phyloP scores from a whole-genome alignment of 1,140 invertebrate species.

The Hirudo medicinalis region DNA sequence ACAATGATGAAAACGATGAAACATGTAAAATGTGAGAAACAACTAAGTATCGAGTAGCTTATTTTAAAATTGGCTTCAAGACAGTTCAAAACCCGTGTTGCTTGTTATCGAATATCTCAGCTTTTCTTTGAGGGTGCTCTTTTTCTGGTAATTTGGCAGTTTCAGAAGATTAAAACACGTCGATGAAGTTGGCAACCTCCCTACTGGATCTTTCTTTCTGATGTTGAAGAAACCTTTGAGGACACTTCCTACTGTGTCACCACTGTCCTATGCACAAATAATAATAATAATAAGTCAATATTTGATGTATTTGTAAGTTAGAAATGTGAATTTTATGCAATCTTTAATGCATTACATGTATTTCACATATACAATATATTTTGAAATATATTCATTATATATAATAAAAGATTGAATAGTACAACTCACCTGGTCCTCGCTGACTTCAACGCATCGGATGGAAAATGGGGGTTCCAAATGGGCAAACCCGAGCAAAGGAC shows the following conservation, averaged over 20 bases:
- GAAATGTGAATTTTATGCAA: background rate
- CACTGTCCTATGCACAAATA: constrained; percentile 55
- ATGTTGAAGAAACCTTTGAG: constrained; percentile 96
- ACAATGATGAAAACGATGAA: too few relatives aligned
- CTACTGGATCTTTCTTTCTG: constrained; percentile 77
- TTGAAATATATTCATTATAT: too few relatives aligned
- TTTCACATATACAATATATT: too few relatives aligned
- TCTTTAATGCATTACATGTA: background rate
- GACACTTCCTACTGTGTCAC: constrained; percentile 87
- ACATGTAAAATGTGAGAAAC: background rate
- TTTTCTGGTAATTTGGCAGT: constrained; percentile 94
- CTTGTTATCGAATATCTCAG: constrained; percentile 89
- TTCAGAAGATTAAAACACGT: constrained; percentile 99
- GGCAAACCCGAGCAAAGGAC: constrained; percentile 89
- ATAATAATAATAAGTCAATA: too few relatives aligned
- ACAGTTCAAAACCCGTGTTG: constrained; percentile 93
- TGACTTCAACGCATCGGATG: constrained; percentile 95
- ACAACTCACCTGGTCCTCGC: constrained; percentile 68
- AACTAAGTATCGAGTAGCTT: too few relatives aligned
- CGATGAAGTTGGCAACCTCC: constrained; percentile 89
- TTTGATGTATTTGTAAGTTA: background rate
- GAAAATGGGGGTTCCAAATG: constrained; percentile 96
- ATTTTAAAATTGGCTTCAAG: constrained; percentile 27
- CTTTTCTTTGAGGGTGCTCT: constrained; percentile 84
- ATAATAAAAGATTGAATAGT: background rate